Evolutionary conservation across 1,140 invertebrate species (phyloP), one percentile per base, ranked within the genome.

Genomic region (Coptotermes formosanus): DNA sequence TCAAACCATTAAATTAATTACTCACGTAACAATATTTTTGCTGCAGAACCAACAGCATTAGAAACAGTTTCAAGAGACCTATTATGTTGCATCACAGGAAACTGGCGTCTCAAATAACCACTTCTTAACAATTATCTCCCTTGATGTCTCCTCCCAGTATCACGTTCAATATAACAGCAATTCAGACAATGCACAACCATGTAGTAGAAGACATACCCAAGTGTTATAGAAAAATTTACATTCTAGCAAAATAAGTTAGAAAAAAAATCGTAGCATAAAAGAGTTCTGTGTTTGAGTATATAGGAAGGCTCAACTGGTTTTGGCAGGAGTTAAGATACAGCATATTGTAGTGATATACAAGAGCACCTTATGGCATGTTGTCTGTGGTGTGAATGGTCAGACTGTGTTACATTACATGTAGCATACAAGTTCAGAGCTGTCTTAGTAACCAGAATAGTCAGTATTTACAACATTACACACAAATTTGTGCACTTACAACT

Each of bases 301-400:
- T 44, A 85, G 85, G 85, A 85, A 85, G 85, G 85, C 85, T 85
- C 32, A 12, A 85, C 23, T 85, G 85, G 85, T 81, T 85, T 85
- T 85, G 85, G 85, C 85, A 85, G 85, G 85, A 85, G 48, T 85
- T 85, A 32, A 38, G 64, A 82, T 16, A 75, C n/a, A 75, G 64
- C 25, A 25, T n/a, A 9, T 4, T 55, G 64, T 16, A 75, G 6
- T n/a, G 6, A 30, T 30, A 30, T n/a, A 75, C 7, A 25, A 75
- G 30, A 55, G 52, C 64, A 75, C 9, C 11, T 30, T 75, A 4
- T 38, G 4, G 38, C 38, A 38, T 38, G 38, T 38, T 38, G 38
- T 38, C 38, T 38, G 38, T 38, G 38, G 4, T 38, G 38, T 38
- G 38, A 38, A 38, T 55, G 52, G 4, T 9, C 52, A 19, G 19